Evolutionary conservation across 2,113 vertebrate genomes (phyloP), one percentile per base, ranked within the genome.

Genomic region (Callipepla californica): DNA sequence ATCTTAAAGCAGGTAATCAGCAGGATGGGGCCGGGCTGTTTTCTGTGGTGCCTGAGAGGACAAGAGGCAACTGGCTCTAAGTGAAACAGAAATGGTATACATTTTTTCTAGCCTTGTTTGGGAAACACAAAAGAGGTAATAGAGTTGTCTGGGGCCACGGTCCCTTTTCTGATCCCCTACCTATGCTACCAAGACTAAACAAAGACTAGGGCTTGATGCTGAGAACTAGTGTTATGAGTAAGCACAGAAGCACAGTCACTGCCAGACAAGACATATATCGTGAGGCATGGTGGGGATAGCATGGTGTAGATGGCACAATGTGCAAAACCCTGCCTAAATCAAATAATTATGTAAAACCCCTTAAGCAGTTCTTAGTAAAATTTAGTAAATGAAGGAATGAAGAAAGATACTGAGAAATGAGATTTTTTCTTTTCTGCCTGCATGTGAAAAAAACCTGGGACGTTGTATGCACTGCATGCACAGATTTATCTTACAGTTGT

Each of bases 271-370:
- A 57, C 8, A 8, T 32, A 40, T 40, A 12, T 3, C 77, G 28
- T 30, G 34, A 22, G 63, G 8, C 4, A 3, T 21, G 23, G 22
- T 53, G n/a, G 84, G 23, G 36, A 20, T 8, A 40, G 3, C 7
- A 14, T 5, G 36, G 17, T 19, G 32, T 3, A 36, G 36, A 34
- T 36, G 0, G 0, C 30, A 16, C 5, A 45, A 61, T 8, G 14
- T 79, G 5, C 3, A 45, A 58, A 34, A 16, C 7, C 8, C 14
- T 63, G 30, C 11, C 36, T 30, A 55, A 42, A 34, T 38, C 25
- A 14, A 76, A 11, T 40, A 87, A 76, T 65, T 90, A 20, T 17
- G 14, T 26, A 55, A 82, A 85, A 80, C 45, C 1, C 2, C 1
- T 0, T 61, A 36, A 58, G 20, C 57, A 40, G 2, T 7, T 83